These are phyloP conservation scores for Acrocephalus scirpaceus DNA, from an alignment of 2,797 vertebrate genomes.

Conservation along the genomic window DNA sequence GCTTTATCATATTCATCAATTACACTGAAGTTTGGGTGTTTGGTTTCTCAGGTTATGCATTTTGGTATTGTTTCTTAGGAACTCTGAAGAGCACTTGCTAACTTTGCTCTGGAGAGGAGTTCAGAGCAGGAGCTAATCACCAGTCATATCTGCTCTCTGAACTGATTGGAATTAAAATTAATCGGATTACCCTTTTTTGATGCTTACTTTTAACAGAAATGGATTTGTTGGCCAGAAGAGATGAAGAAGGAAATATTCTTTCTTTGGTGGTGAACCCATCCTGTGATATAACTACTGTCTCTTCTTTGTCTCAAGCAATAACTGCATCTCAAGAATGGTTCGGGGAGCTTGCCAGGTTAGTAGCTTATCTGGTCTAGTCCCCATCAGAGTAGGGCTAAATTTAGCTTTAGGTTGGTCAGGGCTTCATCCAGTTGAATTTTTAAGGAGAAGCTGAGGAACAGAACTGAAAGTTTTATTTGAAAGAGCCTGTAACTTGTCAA, in stretches of 20 bases:
- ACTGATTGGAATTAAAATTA: background rate
- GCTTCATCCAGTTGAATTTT: background rate
- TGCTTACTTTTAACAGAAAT: background rate
- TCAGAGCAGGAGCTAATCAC: background rate
- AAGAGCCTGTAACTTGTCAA: background rate
- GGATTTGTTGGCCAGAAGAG: background rate
- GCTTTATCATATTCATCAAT: background rate
- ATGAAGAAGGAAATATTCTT: background rate
- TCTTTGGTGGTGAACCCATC: background rate
- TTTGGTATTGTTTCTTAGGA: background rate
- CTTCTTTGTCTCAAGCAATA: background rate
- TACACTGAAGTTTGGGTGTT: background rate
- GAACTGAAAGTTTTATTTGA: background rate
- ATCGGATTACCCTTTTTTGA: background rate
- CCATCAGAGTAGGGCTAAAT: background rate
- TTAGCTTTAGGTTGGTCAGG: background rate
- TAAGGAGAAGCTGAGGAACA: background rate
- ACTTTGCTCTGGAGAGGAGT: background rate
- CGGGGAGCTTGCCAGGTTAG: background rate
- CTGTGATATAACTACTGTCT: background rate
- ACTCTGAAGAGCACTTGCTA: background rate
- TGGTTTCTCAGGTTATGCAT: background rate
- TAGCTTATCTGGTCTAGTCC: background rate
- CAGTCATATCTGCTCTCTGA: background rate
- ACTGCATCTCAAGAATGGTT: background rate